These are phyloP conservation scores for Caenorhabditis imperialis DNA, from an alignment of 2,888 invertebrate species.

Conservation along the genomic window DNA sequence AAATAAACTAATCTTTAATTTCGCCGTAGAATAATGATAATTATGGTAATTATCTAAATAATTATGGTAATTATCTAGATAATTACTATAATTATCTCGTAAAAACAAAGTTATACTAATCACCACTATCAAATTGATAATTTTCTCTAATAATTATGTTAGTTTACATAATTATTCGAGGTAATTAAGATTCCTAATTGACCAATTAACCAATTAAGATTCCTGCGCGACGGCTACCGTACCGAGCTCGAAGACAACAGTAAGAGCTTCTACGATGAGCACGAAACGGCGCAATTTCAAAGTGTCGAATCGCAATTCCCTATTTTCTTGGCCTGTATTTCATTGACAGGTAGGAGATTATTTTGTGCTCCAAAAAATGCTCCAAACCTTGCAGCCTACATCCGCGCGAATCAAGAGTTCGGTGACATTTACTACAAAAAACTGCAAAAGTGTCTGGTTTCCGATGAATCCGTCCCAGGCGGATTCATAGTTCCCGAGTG, in stretches of 20 bases:
- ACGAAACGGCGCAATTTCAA: constrained; percentile 93
- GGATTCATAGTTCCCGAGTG: constrained; percentile 88
- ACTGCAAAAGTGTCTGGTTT: constrained; percentile 86
- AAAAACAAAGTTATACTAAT: no score
- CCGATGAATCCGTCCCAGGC: constrained; percentile 83
- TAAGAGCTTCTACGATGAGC: constrained; percentile 88
- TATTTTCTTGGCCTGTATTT: constrained; percentile 93
- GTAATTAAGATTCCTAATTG: no score
- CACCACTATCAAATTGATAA: no score
- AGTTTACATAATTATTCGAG: no score
- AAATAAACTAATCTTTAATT: no score
- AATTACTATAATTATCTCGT: no score
- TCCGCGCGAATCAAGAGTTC: constrained; percentile 56
- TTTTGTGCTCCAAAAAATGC: no score
- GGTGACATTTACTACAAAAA: constrained; percentile 85
- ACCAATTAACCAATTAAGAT: no score
- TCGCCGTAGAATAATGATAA: no score
- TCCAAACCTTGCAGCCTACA: constrained; percentile 61
- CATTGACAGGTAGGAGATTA: constrained; percentile 89
- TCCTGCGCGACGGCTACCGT: constrained; percentile 93
- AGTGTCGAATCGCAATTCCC: constrained; percentile 98
- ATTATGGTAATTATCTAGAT: no score
- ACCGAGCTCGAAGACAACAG: constrained; percentile 88
- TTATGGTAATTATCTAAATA: no score
- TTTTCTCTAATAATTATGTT: no score